Evolutionary conservation across 1,140 invertebrate species (phyloP).

Genomic region (Hesperophylax magnus): DNA sequence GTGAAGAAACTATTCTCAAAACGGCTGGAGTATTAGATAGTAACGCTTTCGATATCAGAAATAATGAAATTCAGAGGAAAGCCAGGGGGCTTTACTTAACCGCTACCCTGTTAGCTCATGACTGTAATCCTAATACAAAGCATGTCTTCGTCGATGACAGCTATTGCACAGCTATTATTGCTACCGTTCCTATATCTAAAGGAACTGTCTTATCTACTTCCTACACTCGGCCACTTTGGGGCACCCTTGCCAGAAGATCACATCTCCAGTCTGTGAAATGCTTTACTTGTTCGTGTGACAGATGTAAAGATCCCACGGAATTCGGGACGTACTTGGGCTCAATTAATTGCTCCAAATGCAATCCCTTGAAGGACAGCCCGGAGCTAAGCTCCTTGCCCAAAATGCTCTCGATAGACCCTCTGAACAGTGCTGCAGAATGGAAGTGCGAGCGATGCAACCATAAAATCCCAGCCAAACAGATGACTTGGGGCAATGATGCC

Average conservation of each 20-base stretch:
- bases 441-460: constrained; percentile 75
- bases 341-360: constrained; percentile 74
- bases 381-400: constrained; percentile 62
- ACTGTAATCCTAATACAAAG: constrained; percentile 76
- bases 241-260: constrained; percentile 74
- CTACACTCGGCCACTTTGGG: constrained; percentile 78
- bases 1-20: constrained; percentile 74
- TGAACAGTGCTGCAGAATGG: constrained; percentile 74
- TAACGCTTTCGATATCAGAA: constrained; percentile 76
- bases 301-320: constrained; percentile 77
- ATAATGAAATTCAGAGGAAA: constrained; percentile 64
- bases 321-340: constrained; percentile 75
- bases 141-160: constrained; percentile 73
- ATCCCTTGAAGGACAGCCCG: constrained; percentile 64
- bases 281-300: constrained; percentile 75
- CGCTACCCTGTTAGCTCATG: constrained; percentile 76
- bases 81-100: constrained; percentile 75
- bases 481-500: constrained; percentile 73
- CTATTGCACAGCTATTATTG: constrained; percentile 71
- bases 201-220: constrained; percentile 76
- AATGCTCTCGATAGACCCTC: constrained; percentile 73
- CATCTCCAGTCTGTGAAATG: constrained; percentile 76
- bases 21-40: constrained; percentile 78
- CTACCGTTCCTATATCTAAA: constrained; percentile 75
- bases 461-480: constrained; percentile 70